Conservation (phyloP, 2,797 vertebrate genomes). For the Vipera latastei region DNA sequence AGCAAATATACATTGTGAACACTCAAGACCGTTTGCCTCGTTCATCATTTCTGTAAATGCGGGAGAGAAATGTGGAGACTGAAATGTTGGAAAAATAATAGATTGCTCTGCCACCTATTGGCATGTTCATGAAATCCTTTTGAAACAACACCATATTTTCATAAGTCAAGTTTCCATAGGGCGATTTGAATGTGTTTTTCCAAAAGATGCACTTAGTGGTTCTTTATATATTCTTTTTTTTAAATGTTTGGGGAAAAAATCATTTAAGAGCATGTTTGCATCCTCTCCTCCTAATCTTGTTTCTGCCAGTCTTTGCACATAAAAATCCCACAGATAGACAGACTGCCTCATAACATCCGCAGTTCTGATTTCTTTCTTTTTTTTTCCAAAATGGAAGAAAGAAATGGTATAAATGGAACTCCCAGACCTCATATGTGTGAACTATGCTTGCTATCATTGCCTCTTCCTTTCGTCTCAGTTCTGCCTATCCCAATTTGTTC, state of each 20-base stretch:
- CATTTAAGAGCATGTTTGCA: background rate
- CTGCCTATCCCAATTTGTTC: background rate
- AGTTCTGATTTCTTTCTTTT: background rate
- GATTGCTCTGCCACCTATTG: slow-evolving; percentile 73
- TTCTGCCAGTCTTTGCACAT: background rate
- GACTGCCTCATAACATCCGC: background rate
- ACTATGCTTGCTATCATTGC: background rate
- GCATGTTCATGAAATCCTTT: slow-evolving; percentile 43
- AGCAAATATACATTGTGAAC: background rate
- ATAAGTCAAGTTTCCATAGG: background rate
- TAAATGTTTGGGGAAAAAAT: background rate
- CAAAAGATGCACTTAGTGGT: background rate
- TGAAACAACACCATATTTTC: slow-evolving; percentile 22
- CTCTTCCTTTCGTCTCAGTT: background rate
- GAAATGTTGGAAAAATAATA: slow-evolving; percentile 8
- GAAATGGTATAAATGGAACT: background rate
- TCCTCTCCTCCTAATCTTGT: background rate
- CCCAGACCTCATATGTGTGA: background rate
- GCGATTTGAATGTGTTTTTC: background rate
- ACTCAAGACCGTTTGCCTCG: background rate
- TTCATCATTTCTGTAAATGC: background rate
- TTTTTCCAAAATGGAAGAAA: background rate
- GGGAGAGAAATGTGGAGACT: background rate
- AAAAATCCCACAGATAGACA: background rate
- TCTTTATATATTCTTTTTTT: background rate